Evolutionary conservation across 2,113 vertebrate species (phyloP).

Genomic region (Thunnus thynnus): DNA sequence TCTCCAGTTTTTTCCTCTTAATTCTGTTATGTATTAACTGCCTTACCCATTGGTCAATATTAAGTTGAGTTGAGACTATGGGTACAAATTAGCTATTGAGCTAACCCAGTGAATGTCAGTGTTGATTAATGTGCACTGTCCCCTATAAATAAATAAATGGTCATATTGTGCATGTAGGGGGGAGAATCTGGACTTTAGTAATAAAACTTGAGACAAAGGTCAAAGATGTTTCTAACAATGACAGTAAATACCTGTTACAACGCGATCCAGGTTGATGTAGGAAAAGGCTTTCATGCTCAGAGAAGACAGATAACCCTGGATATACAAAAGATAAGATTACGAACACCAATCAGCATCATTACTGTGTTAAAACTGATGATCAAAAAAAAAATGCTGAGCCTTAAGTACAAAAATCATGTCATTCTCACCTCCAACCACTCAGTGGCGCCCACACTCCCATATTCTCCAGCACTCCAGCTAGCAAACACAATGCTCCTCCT

Average conservation of each 20-base stretch:
- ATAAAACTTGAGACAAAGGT: no score
- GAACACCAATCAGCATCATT: neutral
- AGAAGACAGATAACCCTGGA: constrained; percentile 90
- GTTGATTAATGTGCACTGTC: no score
- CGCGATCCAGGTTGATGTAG: constrained; percentile 91
- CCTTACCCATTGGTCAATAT: no score
- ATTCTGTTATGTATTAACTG: no score
- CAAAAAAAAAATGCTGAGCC: neutral
- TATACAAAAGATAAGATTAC: neutral
- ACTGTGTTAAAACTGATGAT: neutral
- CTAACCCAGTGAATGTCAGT: no score
- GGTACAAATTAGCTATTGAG: no score
- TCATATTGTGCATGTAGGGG: no score
- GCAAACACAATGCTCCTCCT: constrained; percentile 94
- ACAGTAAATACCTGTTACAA: constrained; percentile 87
- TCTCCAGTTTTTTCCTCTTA: no score
- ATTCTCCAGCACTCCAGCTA: constrained; percentile 95
- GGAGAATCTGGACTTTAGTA: neutral
- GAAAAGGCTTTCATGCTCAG: constrained; percentile 91
- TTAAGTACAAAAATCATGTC: neutral
- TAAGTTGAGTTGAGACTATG: no score
- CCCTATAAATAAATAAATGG: no score
- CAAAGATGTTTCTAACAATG: neutral
- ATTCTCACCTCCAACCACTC: constrained; percentile 94
- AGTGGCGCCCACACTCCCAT: constrained; percentile 93